Conservation (phyloP, 2,113 vertebrate species). For the Murina feae region DNA sequence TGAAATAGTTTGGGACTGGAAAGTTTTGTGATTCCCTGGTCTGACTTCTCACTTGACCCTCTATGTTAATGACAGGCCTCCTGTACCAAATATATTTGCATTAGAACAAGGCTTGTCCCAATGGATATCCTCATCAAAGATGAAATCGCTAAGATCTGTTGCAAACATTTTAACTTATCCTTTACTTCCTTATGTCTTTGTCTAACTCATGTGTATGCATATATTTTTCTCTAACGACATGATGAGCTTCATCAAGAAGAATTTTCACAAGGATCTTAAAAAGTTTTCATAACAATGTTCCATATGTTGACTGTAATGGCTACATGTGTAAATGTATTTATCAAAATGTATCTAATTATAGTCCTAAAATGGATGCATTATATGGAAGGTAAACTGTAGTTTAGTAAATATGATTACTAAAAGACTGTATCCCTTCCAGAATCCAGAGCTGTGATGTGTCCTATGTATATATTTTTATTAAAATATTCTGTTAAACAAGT, state of each 20-base stretch:
- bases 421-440: not conserved
- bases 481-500: not conserved
- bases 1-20: not conserved
- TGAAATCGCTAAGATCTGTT: not conserved
- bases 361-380: not conserved
- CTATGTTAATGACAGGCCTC: not conserved
- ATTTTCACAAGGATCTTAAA: not conserved
- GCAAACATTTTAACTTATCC: not conserved
- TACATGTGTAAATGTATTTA: not conserved
- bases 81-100: not conserved
- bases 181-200: not conserved
- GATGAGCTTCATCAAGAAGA: not conserved
- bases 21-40: not conserved
- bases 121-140: not conserved
- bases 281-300: not conserved
- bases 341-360: not conserved
- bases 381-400: not conserved
- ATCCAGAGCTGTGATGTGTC: not conserved
- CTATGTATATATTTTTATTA: not conserved
- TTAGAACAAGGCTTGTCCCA: not conserved
- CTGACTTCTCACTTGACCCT: not conserved
- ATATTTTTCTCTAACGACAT: not conserved
- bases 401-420: not conserved
- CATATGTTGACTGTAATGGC: not conserved
- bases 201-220: not conserved